A percentile compares a stretch with the other conserved stretches of the same genome.
Evolutionary conservation across 2,888 invertebrate species (phyloP).

Genomic region (Pachydiplax longipennis): DNA sequence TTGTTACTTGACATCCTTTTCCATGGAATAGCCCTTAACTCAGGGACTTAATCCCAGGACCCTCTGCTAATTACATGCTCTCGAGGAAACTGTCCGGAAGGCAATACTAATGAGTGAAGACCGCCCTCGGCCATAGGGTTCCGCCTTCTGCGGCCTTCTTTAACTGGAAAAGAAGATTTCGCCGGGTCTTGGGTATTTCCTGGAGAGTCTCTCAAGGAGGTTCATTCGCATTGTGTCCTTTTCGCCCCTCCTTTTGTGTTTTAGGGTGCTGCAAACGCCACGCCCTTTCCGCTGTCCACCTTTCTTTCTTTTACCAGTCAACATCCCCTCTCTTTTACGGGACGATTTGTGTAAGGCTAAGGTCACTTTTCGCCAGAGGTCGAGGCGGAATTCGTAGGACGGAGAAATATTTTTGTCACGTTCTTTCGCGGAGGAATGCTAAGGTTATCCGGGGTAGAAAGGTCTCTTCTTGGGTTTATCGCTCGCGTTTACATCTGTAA

Average conservation of each 20-base stretch:
- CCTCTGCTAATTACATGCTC: constrained; percentile 6
- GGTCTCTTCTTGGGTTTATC: not conserved
- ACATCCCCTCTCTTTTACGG: not conserved
- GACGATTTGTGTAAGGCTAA: constrained; percentile 28
- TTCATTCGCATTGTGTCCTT: not conserved
- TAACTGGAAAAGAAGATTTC: not conserved
- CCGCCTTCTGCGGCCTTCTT: not conserved
- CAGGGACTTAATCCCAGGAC: not conserved
- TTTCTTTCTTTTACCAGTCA: not conserved
- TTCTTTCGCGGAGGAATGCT: not conserved
- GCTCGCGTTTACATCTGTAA: not conserved
- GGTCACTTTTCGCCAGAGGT: not conserved
- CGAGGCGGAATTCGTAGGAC: not conserved
- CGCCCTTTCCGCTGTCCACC: not conserved
- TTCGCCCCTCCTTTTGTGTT: not conserved
- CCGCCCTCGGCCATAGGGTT: not conserved
- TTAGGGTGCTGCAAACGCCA: not conserved
- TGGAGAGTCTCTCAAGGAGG: not conserved
- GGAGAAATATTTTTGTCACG: not conserved
- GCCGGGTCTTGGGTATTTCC: not conserved
- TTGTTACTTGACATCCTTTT: too few relatives aligned
- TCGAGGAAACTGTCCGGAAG: not conserved
- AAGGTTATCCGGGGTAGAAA: not conserved
- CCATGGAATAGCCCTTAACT: not conserved
- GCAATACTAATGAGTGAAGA: constrained; percentile 13